A percentile compares a stretch with the other conserved stretches of the same genome.
Evolutionary conservation across 2,113 vertebrate genomes (phyloP).

Genomic region (Alaudala cheleensis): DNA sequence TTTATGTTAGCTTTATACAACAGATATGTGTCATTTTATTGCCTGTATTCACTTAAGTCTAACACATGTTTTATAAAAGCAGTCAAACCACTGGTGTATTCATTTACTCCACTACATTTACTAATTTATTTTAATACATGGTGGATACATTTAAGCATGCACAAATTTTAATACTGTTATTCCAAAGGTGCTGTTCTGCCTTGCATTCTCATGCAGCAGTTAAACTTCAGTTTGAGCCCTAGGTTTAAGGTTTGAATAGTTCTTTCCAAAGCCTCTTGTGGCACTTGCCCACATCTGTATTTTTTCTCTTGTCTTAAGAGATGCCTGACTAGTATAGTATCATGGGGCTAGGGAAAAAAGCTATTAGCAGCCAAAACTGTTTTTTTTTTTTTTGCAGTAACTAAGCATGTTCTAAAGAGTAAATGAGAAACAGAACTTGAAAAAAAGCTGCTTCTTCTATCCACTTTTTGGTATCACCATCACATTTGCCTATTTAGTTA

Average conservation of each 20-base stretch:
- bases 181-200: not conserved
- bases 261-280: not conserved
- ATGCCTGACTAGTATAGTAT: not conserved
- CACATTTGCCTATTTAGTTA: not conserved
- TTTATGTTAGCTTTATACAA: not conserved
- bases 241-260: not conserved
- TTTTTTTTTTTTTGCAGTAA: not conserved
- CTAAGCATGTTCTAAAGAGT: not conserved
- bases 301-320: not conserved
- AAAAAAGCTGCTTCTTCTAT: not conserved
- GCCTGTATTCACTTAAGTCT: not conserved
- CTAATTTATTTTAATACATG: not conserved
- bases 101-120: not conserved
- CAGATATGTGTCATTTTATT: not conserved
- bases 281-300: not conserved
- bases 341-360: not conserved
- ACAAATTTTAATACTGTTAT: not conserved
- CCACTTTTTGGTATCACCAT: not conserved
- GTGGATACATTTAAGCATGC: not conserved
- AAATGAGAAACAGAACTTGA: not conserved
- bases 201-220: not conserved
- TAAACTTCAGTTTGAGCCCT: not conserved
- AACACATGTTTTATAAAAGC: not conserved
- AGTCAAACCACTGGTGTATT: not conserved
- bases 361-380: not conserved